Evolutionary conservation across 2,888 invertebrate genomes (phyloP), one percentile per base, ranked within the genome.

Genomic region (Pristionchus arcanus): DNA sequence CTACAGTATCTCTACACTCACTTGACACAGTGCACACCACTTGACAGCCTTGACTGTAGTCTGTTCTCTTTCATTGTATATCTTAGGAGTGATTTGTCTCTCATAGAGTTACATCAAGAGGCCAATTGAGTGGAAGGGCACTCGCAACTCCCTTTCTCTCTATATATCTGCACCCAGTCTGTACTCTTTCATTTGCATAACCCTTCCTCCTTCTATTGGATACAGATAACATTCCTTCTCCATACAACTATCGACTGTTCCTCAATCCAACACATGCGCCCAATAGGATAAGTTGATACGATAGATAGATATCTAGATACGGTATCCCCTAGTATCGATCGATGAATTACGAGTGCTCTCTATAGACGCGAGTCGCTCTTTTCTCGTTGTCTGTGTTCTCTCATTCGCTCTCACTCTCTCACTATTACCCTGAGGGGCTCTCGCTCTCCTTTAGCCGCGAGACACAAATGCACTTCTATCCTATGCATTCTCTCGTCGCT

Each of bases 171-270:
- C 85, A 55, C 81, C 16, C 81, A 83, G 7, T 83, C 19, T 49
- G 81, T n/a, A 83, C 81, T 83, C 77, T 31, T 37, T 34, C 81
- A 83, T 83, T 83, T 83, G 81, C 81, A 83, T 83, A 83, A 49
- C 81, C 42, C 49, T 13, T 21, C 21, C 21, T 53, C 19, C 49
- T 49, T n/a, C 0, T 21, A 83, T 3, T n/a, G 81, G n/a, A 28
- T 7, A 83, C 13, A 13, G 53, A 49, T 83, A 16, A 83, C n/a
- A 28, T 49, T 49, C 49, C 53, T 16, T 49, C 81, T 49, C 3
- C 3, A 49, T 49, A 15, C 2, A n/a, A 49, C 49, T 42, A 49
- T 21, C 81, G 5, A 49, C 81, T 83, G 16, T 71, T 13, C 28
- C n/a, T 71, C 42, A 49, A 19, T 25, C 21, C 31, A 77, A 21